phyloP scores from a whole-genome alignment of 2,888 invertebrate species.

The Mantis religiosa region DNA sequence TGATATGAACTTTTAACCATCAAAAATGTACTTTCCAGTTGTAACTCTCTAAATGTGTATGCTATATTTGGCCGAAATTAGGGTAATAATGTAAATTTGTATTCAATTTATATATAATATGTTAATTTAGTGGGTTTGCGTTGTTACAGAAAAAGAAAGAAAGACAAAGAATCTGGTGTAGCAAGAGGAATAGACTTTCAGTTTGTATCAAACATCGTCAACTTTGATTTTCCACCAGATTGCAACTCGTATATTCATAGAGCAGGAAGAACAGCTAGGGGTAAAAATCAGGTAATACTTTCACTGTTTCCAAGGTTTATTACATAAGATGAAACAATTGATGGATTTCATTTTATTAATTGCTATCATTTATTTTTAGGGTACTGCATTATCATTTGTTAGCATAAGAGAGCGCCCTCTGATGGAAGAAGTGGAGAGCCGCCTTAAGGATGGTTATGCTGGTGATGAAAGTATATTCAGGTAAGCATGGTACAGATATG shows the following conservation, averaged over 20 bases:
- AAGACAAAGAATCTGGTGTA: slow-evolving; percentile 91
- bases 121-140: no score
- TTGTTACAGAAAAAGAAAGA: slow-evolving; percentile 53
- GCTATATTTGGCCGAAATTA: no score
- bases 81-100: no score
- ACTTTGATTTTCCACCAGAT: slow-evolving; percentile 95
- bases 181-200: slow-evolving; percentile 98
- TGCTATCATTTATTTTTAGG: slow-evolving; percentile 47
- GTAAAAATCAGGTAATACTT: slow-evolving; percentile 74
- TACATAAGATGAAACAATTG: background rate
- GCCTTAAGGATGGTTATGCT: slow-evolving; percentile 62
- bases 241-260: slow-evolving; percentile 91
- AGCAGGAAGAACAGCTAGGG: slow-evolving; percentile 87
- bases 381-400: slow-evolving; percentile 85
- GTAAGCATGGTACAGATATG: slow-evolving; percentile 45
- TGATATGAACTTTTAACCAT: no score
- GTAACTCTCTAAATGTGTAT: no score
- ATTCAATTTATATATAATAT: no score
- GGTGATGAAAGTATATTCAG: slow-evolving; percentile 58
- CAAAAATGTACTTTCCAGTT: no score
- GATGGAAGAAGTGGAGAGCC: slow-evolving; percentile 71
- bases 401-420: slow-evolving; percentile 70
- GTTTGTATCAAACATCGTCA: slow-evolving; percentile 93
- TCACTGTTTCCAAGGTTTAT: no score
- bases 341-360: background rate